Evolutionary conservation across 1,140 invertebrate species (phyloP), one percentile per base, ranked within the genome.

Genomic region (Zophobas atratus): DNA sequence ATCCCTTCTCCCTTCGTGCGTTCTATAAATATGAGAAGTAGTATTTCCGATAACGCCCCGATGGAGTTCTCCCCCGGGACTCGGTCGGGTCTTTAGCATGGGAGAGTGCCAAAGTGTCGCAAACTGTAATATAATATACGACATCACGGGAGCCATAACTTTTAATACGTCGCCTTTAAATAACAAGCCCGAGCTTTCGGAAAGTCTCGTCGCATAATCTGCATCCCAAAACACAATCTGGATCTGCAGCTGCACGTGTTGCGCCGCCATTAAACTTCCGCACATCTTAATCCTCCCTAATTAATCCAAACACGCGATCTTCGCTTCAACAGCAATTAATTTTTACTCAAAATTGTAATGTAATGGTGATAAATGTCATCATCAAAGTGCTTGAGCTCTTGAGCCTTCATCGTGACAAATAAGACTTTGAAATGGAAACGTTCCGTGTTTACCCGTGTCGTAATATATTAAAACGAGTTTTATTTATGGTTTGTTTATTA

Each of bases 401-500:
- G 49, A 51, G 20, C 6, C 49, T 51, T 51, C 60, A 67, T 67
- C 33, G 43, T 55, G 71, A 73, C 71, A 73, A 73, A 73, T 73
- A 73, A 73, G 71, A 73, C 71, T 73, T 72, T 48, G 51, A 73
- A 73, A 73, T 73, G 49, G 71, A 55, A 73, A 73, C 71, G 71
- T 73, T 73, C 51, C 71, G 55, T 73, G 49, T 73, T 73, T 73
- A 73, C 71, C 72, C 72, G 57, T 67, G 75, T 76, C 75, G 57
- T 55, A 76, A 76, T 76, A 76, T 76, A 76, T 76, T 76, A 76
- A 67, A 76, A 76, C 75, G 63, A 70, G 46, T 76, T 70, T 76
- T 76, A 76, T 76, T 76, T 76, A 76, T 76, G 56, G 75, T 76
- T 76, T 76, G 75, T 76, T 76, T 76, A 76, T 76, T 76, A 76